Evolutionary conservation across 2,797 vertebrate genomes (phyloP).

Genomic region (Masticophis lateralis): DNA sequence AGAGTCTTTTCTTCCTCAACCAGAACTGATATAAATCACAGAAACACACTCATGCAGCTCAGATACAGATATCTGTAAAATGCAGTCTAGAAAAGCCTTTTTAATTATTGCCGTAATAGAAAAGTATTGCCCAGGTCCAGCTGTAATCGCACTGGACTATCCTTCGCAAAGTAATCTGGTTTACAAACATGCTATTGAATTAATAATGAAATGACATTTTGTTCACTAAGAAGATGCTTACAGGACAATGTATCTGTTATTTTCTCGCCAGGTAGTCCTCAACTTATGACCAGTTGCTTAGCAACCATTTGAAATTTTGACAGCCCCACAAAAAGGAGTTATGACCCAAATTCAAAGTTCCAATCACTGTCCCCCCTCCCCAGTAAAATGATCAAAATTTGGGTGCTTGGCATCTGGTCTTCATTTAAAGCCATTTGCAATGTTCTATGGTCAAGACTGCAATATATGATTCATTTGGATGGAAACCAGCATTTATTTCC

Average conservation of each 20-base stretch:
- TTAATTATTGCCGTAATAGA: conserved; percentile 38
- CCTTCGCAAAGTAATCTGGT: not conserved
- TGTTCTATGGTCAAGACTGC: not conserved
- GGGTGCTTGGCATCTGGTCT: not conserved
- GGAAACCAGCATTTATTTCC: not conserved
- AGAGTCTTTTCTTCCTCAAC: conserved; percentile 26
- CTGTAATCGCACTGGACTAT: conserved; percentile 29
- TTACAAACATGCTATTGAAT: conserved; percentile 42
- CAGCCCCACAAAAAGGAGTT: not conserved
- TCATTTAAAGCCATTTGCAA: not conserved
- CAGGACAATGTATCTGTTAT: conserved; percentile 32
- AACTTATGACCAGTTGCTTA: not conserved
- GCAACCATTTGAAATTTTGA: not conserved
- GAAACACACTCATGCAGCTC: not conserved
- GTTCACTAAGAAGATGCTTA: conserved; percentile 21
- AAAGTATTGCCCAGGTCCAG: conserved; percentile 35
- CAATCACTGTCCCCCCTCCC: not conserved
- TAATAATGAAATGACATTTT: conserved; percentile 42
- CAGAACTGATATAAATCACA: conserved; percentile 8
- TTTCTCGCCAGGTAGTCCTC: not conserved
- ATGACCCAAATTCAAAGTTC: not conserved
- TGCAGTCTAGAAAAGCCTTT: conserved; percentile 17
- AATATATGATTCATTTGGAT: not conserved
- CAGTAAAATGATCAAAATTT: not conserved
- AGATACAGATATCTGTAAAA: not conserved